A percentile compares a stretch with the other conserved stretches of the same genome.
Evolutionary conservation across 2,888 invertebrate species (phyloP).

Genomic region (Amiota communis): DNA sequence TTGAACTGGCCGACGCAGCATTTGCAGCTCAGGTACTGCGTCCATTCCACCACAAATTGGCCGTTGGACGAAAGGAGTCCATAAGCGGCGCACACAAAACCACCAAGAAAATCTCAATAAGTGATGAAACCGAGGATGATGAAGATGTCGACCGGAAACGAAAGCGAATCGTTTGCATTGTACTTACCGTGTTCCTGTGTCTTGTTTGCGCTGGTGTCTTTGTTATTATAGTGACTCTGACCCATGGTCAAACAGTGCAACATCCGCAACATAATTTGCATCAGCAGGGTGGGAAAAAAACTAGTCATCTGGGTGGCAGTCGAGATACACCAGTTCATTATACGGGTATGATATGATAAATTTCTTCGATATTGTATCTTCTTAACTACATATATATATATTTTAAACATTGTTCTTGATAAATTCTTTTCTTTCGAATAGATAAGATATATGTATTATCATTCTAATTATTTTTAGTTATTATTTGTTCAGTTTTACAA

Average conservation of each 20-base stretch:
- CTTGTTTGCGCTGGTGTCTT: constrained; percentile 82
- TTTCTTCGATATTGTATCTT: background rate
- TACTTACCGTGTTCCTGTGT: constrained; percentile 83
- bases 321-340: constrained; percentile 73
- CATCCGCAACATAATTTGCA: constrained; percentile 73
- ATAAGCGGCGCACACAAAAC: constrained; percentile 65
- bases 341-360: constrained; percentile 61
- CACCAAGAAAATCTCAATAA: constrained; percentile 71
- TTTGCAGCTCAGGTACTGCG: constrained; percentile 72
- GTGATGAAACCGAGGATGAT: constrained; percentile 74
- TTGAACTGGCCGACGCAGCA: constrained; percentile 71
- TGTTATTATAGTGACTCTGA: constrained; percentile 85
- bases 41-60: constrained; percentile 70
- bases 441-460: no score
- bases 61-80: constrained; percentile 68
- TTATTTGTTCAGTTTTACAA: no score
- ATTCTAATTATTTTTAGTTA: no score
- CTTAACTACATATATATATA: constrained; percentile 24
- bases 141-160: constrained; percentile 80
- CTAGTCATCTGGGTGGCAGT: constrained; percentile 76
- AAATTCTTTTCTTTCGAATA: no score
- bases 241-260: constrained; percentile 77
- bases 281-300: constrained; percentile 79
- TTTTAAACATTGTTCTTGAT: no score
- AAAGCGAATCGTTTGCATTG: constrained; percentile 81